Evolutionary conservation across 2,113 vertebrate species (phyloP), one percentile per base, ranked within the genome.

Genomic region (Vicugna pacos): DNA sequence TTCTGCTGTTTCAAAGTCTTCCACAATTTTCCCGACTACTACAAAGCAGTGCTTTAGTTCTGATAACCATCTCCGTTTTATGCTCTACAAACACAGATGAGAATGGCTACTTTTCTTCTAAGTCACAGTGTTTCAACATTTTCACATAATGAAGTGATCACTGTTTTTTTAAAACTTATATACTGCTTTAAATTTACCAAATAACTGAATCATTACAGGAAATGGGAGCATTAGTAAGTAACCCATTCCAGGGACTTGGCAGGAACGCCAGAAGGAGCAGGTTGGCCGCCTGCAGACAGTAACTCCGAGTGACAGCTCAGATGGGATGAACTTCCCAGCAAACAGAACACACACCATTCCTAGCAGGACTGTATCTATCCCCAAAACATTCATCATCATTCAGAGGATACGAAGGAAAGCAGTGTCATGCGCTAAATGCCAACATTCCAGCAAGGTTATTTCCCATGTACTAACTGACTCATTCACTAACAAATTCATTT

Each of bases 171-270:
- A 42, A 82, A 17, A 89, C 22, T 89, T 65, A 48, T 30, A 70
- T 46, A 69, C 5, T 73, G 3, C 54, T 93, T 84, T 90, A 90
- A 79, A 90, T 93, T 89, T 35, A 85, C 48, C 69, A 52, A 95
- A n/a, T 76, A 75, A 89, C 19, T 69, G 30, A 89, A 76, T 89
- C 69, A 85, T 70, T 85, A 54, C 26, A 72, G 50, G 35, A 65
- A 35, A 11, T 72, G 46, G 90, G 67, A 88, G 22, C 28, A 35
- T 42, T 80, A 85, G 46, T 38, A 62, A 76, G 62, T 62, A 77
- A 89, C 56, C 35, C 70, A 84, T 69, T 76, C 20, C 32, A 83
- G 26, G 56, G 64, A 52, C 24, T 16, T 79, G n/a, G 42, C 42
- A 85, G 60, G 42, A 83, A 67, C 42, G 89, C 15, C 38, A 52